phyloP scores from a whole-genome alignment of 1,140 invertebrate genomes.

The Eulimnadia texana region DNA sequence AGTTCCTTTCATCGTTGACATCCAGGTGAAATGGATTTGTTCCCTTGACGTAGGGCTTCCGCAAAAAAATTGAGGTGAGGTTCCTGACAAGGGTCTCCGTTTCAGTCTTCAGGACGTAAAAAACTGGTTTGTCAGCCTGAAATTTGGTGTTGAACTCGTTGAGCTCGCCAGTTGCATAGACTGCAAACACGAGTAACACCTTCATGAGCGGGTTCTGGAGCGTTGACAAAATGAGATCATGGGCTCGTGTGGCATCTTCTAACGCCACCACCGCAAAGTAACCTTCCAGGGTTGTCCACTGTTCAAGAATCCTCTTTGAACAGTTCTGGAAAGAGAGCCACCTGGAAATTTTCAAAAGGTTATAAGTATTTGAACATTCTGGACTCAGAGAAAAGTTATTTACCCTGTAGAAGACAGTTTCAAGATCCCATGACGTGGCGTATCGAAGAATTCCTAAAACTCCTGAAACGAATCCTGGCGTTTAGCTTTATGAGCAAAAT shows the following conservation, averaged over 20 bases:
- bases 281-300: conserved; percentile 23
- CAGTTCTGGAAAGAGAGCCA: conserved; percentile 28
- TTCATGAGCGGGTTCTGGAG: conserved; percentile 25
- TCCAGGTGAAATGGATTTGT: not conserved
- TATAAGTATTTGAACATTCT: too few species aligned
- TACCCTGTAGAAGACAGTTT: conserved; percentile 15
- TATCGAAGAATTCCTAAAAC: conserved; percentile 26
- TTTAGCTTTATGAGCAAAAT: conserved; percentile 25
- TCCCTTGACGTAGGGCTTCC: conserved; percentile 18
- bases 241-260: conserved; percentile 26
- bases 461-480: conserved; percentile 25
- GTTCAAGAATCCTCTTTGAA: conserved; percentile 26
- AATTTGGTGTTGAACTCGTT: conserved; percentile 26
- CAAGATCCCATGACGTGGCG: conserved; percentile 27
- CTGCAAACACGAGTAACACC: conserved; percentile 26
- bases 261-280: conserved; percentile 25
- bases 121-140: conserved; percentile 24
- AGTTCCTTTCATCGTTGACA: not conserved
- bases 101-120: conserved; percentile 23
- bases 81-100: conserved; percentile 17
- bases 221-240: conserved; percentile 24
- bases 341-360: too few species aligned
- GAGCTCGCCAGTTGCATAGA: conserved; percentile 22
- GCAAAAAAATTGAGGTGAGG: conserved; percentile 19
- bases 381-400: too few species aligned